Percentiles rank a stretch among this genome's conserved stretches.
Evolutionary conservation across 2,888 invertebrate genomes (phyloP).

Genomic region (Phengaris arion): DNA sequence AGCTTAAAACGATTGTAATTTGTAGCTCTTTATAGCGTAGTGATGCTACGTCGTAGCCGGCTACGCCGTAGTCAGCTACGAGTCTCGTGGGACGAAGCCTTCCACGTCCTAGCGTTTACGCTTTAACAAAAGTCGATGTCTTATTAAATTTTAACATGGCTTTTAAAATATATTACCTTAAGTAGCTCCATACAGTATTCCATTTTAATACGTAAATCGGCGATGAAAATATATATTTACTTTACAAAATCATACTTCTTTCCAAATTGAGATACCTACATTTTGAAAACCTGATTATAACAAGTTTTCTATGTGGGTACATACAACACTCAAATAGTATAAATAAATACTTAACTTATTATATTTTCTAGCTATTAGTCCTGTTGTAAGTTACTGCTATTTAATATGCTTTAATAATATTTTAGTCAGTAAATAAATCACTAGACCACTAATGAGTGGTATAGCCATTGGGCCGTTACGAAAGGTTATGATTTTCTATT

Average conservation of each 20-base stretch:
- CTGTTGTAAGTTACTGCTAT: too few relatives aligned
- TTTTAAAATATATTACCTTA: slow-evolving; percentile 45
- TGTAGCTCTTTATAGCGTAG: slow-evolving; percentile 48
- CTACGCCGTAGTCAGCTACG: slow-evolving; percentile 70
- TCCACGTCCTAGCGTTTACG: slow-evolving; percentile 51
- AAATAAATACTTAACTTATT: too few relatives aligned
- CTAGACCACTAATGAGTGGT: slow-evolving; percentile 18
- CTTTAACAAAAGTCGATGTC: slow-evolving; percentile 58
- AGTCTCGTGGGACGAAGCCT: slow-evolving; percentile 65
- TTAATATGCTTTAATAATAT: background rate
- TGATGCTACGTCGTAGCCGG: slow-evolving; percentile 50
- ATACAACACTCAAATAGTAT: too few relatives aligned
- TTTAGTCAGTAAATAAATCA: background rate
- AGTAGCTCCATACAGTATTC: slow-evolving; percentile 35
- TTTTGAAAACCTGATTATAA: too few relatives aligned
- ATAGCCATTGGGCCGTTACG: background rate
- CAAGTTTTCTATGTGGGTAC: too few relatives aligned
- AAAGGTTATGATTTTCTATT: slow-evolving; percentile 21
- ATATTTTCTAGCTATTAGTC: too few relatives aligned
- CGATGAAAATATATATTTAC: background rate
- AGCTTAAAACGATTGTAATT: slow-evolving; percentile 44
- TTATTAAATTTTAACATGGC: slow-evolving; percentile 62
- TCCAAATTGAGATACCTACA: too few relatives aligned
- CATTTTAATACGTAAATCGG: background rate
- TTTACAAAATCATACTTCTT: too few relatives aligned